Evolutionary conservation across 2,888 invertebrate genomes (phyloP).

Genomic region (Autographa gamma): DNA sequence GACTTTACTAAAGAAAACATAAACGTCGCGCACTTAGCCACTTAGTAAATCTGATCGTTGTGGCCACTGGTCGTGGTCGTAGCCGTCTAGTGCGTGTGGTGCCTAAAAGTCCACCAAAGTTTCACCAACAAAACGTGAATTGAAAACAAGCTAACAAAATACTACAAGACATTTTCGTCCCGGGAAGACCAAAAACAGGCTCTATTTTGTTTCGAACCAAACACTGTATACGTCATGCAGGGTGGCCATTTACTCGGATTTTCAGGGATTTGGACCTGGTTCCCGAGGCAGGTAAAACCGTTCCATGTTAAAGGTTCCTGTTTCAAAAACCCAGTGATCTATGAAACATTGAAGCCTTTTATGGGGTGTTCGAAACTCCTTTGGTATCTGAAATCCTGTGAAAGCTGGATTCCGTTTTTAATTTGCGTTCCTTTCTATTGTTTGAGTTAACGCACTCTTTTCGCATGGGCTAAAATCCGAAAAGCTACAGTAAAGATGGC

Average conservation of each 20-base stretch:
- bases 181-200: background rate
- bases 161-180: background rate
- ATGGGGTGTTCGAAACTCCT: background rate
- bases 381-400: background rate
- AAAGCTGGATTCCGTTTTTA: background rate
- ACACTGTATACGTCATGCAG: background rate
- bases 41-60: too few relatives aligned
- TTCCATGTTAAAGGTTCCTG: slow-evolving; percentile 1
- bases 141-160: background rate
- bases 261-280: slow-evolving; percentile 3
- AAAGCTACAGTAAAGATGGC: too few relatives aligned
- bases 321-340: slow-evolving; percentile 13
- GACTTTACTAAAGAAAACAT: too few relatives aligned
- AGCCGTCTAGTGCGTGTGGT: too few relatives aligned
- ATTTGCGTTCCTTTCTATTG: too few relatives aligned
- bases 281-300: background rate
- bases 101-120: background rate
- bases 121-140: background rate
- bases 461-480: too few relatives aligned
- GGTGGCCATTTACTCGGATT: slow-evolving; percentile 3
- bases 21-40: too few relatives aligned
- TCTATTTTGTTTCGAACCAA: background rate
- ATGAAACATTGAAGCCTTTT: slow-evolving; percentile 7
- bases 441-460: too few relatives aligned
- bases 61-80: too few relatives aligned